Conservation (phyloP, 2,797 vertebrate species). For the Gastrophryne carolinensis region DNA sequence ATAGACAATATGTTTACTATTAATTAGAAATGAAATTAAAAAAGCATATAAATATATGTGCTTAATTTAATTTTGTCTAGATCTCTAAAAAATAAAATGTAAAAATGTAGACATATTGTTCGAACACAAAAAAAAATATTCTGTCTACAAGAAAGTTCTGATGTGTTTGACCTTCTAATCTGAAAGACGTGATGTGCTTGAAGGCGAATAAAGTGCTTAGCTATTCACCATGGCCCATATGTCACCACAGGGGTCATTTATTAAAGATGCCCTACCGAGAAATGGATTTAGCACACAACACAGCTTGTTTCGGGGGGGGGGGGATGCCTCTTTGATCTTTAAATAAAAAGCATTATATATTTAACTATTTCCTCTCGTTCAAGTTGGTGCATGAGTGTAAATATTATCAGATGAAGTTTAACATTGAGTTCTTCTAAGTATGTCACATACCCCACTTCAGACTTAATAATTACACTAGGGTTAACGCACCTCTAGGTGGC, state of each 20-base stretch:
- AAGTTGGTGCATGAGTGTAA: not conserved
- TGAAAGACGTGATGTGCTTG: constrained; percentile 11
- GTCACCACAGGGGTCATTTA: constrained; percentile 35
- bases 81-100: not conserved
- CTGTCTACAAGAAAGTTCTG: constrained; percentile 10
- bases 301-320: too few species aligned
- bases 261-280: constrained; percentile 31
- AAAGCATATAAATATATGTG: too few species aligned
- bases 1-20: too few species aligned
- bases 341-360: too few species aligned
- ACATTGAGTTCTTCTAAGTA: too few species aligned
- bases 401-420: not conserved
- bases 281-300: constrained; percentile 6
- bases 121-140: too few species aligned
- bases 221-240: constrained; percentile 27
- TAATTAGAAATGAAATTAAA: too few species aligned
- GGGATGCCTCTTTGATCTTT: not conserved
- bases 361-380: not conserved
- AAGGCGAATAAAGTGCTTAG: constrained; percentile 39
- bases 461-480: too few species aligned
- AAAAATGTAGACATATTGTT: too few species aligned
- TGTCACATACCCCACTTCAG: too few species aligned
- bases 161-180: constrained; percentile 42
- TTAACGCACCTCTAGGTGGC: too few species aligned
- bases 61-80: too few species aligned